Conservation (phyloP, 2,888 invertebrate genomes). For the Erebia palarica region DNA sequence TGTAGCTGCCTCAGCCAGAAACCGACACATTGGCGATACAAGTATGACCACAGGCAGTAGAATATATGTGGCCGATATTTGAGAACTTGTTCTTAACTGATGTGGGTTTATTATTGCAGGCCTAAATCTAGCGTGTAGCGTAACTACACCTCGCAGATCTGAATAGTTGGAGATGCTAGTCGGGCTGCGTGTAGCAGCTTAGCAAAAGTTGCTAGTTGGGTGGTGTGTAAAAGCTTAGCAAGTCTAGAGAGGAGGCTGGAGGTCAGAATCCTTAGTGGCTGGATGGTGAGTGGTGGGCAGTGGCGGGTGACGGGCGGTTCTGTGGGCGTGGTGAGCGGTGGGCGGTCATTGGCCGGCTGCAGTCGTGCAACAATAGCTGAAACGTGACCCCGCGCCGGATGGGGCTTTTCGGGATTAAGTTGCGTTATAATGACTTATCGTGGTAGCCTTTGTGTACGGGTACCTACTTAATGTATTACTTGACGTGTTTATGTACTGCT, state of each 20-base stretch:
- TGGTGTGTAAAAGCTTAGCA: conserved; percentile 1
- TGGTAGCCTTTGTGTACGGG: not conserved
- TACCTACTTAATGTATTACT: not conserved
- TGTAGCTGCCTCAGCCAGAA: too few relatives aligned
- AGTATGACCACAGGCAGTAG: too few relatives aligned
- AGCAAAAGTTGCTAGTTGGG: not conserved
- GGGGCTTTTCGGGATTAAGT: conserved; percentile 19
- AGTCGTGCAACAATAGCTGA: conserved; percentile 53
- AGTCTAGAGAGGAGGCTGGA: conserved; percentile 20
- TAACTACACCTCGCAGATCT: too few relatives aligned
- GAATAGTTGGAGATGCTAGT: too few relatives aligned
- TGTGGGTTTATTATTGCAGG: too few relatives aligned
- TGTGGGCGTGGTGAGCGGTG: conserved; percentile 43
- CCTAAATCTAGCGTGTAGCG: too few relatives aligned
- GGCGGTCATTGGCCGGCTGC: conserved; percentile 31
- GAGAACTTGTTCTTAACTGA: too few relatives aligned
- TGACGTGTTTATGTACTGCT: too few relatives aligned
- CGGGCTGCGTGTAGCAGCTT: too few relatives aligned
- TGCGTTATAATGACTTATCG: conserved; percentile 22
- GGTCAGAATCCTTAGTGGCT: conserved; percentile 1
- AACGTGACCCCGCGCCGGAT: conserved; percentile 52
- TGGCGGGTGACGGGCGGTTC: conserved; percentile 9
- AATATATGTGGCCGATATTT: too few relatives aligned
- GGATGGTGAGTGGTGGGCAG: conserved; percentile 17
- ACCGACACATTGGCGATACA: too few relatives aligned